phyloP scores from a whole-genome alignment of 1,140 invertebrate species.

The Armadillidium nasatum region DNA sequence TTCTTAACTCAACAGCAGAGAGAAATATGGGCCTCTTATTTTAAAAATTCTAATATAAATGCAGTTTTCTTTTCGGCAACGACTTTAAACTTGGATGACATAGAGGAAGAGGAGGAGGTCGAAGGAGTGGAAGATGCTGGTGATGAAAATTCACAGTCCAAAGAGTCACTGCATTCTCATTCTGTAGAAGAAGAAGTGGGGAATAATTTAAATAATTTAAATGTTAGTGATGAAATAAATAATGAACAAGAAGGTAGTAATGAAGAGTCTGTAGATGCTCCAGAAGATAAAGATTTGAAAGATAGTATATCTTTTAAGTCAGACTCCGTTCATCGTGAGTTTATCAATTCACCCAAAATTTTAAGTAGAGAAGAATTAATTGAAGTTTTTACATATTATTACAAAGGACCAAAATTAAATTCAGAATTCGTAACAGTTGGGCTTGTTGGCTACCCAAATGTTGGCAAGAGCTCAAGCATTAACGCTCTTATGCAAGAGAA shows the following conservation, averaged over 20 bases:
- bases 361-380: conserved; percentile 54
- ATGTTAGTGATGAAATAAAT: background rate
- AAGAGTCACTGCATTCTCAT: background rate
- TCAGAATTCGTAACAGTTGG: conserved; percentile 70
- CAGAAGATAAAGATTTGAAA: too few species aligned
- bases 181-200: background rate
- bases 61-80: conserved; percentile 80
- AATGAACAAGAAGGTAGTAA: too few species aligned
- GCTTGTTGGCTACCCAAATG: conserved; percentile 97
- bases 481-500: conserved; percentile 86
- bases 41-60: conserved; percentile 61
- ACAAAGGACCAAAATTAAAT: conserved; percentile 53
- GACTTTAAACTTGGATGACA: too few species aligned
- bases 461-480: conserved; percentile 98
- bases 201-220: background rate
- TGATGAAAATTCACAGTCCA: too few species aligned
- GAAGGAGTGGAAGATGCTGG: too few species aligned
- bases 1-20: conserved; percentile 77
- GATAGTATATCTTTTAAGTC: too few species aligned
- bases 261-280: too few species aligned
- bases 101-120: too few species aligned
- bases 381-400: conserved; percentile 63
- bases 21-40: conserved; percentile 81
- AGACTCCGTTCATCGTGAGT: background rate
- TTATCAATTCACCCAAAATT: conserved; percentile 35